Percentiles rank a stretch among this genome's conserved stretches.
Conservation (phyloP, 2,797 vertebrate genomes). For the Bufotes viridis region DNA sequence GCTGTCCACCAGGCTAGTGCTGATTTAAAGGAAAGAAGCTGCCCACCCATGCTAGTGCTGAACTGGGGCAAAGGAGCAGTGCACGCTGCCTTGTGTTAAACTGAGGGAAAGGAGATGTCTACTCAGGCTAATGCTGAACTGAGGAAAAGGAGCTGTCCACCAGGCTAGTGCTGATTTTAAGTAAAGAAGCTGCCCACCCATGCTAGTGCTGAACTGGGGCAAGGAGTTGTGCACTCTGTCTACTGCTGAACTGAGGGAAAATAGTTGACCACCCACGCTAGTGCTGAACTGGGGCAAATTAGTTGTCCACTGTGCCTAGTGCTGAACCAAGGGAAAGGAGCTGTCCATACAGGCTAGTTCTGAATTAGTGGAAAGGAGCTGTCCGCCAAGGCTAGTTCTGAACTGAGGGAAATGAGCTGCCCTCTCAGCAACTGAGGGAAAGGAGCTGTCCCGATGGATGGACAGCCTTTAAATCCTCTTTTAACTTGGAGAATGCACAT, state of each 20-base stretch:
- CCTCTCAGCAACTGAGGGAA: not conserved
- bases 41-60: too few species aligned
- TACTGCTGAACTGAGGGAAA: not conserved
- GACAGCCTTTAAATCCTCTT: conserved; percentile 24
- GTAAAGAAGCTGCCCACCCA: not conserved
- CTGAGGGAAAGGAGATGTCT: not conserved
- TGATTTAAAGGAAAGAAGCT: not conserved
- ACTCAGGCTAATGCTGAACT: not conserved
- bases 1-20: not conserved
- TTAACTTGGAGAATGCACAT: conserved; percentile 14
- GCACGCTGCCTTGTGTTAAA: too few species aligned
- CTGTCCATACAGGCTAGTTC: not conserved
- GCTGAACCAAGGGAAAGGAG: not conserved
- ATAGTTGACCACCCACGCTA: not conserved
- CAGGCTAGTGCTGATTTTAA: not conserved
- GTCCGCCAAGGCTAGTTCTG: not conserved
- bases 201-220: not conserved
- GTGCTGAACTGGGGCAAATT: not conserved
- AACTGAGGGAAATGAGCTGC: not conserved
- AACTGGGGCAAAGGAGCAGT: not conserved
- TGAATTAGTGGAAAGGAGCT: not conserved
- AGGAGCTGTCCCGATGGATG: not conserved
- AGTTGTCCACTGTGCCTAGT: not conserved
- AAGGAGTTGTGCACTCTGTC: not conserved
- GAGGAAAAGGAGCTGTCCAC: not conserved